Evolutionary conservation across 2,113 vertebrate genomes (phyloP).

Genomic region (Myotis davidii): DNA sequence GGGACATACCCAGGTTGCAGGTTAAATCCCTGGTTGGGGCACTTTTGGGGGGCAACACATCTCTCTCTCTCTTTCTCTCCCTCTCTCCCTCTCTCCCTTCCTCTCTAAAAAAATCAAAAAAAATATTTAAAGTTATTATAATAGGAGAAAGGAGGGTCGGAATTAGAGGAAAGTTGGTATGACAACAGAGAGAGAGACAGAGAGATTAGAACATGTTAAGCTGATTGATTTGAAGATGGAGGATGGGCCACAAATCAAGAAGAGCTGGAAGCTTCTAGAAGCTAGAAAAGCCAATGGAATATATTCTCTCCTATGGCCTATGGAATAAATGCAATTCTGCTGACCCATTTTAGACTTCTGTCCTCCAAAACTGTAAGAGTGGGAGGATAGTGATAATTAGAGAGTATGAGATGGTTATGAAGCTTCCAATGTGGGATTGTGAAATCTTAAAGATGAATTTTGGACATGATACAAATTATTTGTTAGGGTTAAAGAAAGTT

Average conservation of each 20-base stretch:
- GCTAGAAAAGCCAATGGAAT: neutral
- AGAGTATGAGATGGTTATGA: neutral
- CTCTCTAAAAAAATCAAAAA: too few relatives aligned
- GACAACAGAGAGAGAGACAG: neutral
- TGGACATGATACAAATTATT: neutral
- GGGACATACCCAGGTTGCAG: too few relatives aligned
- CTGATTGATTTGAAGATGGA: neutral
- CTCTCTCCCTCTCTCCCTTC: too few relatives aligned
- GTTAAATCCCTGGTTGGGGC: too few relatives aligned
- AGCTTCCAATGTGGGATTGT: neutral
- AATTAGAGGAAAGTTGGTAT: neutral
- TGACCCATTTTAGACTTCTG: neutral
- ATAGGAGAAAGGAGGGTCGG: neutral
- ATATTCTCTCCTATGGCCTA: neutral
- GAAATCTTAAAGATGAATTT: neutral
- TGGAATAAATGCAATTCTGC: neutral
- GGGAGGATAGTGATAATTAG: neutral
- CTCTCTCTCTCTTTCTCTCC: too few relatives aligned
- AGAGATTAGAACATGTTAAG: neutral
- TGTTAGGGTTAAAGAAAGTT: neutral
- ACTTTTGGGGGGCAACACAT: too few relatives aligned
- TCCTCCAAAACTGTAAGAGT: neutral
- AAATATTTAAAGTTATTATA: too few relatives aligned
- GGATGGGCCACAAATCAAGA: neutral
- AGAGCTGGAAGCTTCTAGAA: neutral